Base-by-base conservation (phyloP, 2,797 vertebrate genomes). In the Buceros bicornis region DNA sequence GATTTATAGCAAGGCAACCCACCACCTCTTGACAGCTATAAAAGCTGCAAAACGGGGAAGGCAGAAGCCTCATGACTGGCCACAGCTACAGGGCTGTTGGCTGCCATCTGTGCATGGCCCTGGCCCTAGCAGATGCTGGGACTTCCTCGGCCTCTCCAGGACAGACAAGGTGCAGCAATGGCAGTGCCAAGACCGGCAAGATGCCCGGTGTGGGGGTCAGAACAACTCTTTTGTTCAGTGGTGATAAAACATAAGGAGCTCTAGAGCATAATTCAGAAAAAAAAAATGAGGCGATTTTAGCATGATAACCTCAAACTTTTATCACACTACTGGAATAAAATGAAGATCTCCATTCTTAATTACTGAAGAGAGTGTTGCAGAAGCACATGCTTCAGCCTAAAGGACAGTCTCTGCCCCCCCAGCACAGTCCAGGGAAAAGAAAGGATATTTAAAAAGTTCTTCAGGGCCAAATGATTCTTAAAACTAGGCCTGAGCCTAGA, bases 101-200 rank as follows among this genome's bases (percentile, higher is more conserved):
- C 12, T 80, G 60, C 11, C 20, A 1, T 58, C 42, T 7, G 4
- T 58, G 47, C 8, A 2, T 1, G 0, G 13, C 3, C 8, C 8
- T 1, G 4, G 35, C 8, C 13, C 19, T 4, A 1, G 18, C 4
- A 29, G 11, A 6, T 40, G 19, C 21, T 72, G 33, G n/a, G 5
- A 77, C 15, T 48, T 73, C 18, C 48, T 62, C 40, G 87, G 22
- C 7, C 7, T 29, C 6, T 50, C 12, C 4, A 4, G 21, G 19
- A 8, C 2, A 60, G 28, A 61, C 2, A 4, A n/a, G 21, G 19
- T 11, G 3, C 1, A 2, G 14, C n/a, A 74, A 22, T 14, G 28
- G 6, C 33, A 66, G 1, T 15, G 45, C 2, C 29, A 2, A 33
- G 2, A 1, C 5, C 53, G 71, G 17, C 0, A 1, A 6, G 24